Base-by-base conservation (phyloP, 2,797 vertebrate genomes). In the Hipposideros larvatus region DNA sequence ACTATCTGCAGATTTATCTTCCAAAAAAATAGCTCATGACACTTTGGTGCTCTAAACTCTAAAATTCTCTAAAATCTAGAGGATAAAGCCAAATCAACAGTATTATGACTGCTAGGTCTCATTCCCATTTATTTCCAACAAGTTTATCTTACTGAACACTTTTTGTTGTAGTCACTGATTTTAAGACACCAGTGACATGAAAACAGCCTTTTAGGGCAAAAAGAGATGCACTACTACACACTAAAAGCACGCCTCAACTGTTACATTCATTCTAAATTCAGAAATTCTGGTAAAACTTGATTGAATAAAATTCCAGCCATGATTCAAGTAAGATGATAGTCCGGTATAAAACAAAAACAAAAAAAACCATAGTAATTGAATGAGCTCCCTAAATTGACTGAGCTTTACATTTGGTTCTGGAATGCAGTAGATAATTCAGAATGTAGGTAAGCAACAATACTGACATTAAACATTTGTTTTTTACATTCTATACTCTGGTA, bases 61-160 rank as follows among this genome's bases (percentile, higher is more conserved):
- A 71, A 94, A 71, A 88, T 61, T 41, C 34, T 78, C 51, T 70
- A 75, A 94, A 78, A 88, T 77, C 46, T 85, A 57, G 7, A 75
- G 18, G 26, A 7, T 66, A 75, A 91, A 79, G 82, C 15, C 34
- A 63, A 79, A 85, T 31, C 31, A 71, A 63, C 21, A 83, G 14
- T 70, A 66, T 66, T 84, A 89, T 71, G 51, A 95, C 34, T 2
- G 18, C 46, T 4, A 70, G 14, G 16, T 77, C 11, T 75, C 26
- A 80, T 34, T 93, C 18, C 65, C 22, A 11, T 59, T 57, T 87
- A 85, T 84, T 86, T 83, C 41, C 34, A 92, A 37, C 5, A 66
- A 73, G 13, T 66, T 46, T n/a, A 86, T 61, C 65, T 82, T 77
- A 87, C 16, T 61, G 24, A 92, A 83, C 21, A 2, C 16, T 73